Conservation (phyloP, 2,797 vertebrate genomes). For the Cryptoblepharus egeriae region DNA sequence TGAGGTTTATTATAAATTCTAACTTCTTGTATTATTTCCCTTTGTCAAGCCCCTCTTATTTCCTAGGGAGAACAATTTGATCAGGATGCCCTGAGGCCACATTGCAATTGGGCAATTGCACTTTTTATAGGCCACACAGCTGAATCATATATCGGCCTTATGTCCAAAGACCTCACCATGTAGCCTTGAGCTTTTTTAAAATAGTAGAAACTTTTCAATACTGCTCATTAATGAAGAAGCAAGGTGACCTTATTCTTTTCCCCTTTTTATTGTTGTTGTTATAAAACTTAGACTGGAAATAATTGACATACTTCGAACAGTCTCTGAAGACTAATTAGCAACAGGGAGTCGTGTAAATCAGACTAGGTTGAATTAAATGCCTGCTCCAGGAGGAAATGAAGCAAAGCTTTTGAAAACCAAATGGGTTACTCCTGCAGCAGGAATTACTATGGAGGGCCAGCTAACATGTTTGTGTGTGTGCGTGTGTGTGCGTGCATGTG, state of each 20-base stretch:
- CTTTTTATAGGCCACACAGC: conserved; percentile 17
- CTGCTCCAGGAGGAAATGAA: conserved; percentile 58
- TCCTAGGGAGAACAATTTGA: conserved; percentile 41
- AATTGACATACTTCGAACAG: conserved; percentile 60
- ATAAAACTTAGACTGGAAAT: conserved; percentile 49
- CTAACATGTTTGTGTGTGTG: not conserved
- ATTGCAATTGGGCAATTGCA: not conserved
- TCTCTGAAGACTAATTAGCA: conserved; percentile 73
- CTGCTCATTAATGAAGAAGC: conserved; percentile 43
- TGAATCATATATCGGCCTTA: conserved; percentile 31
- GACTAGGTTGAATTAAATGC: conserved; percentile 68
- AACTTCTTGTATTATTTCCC: conserved; percentile 40
- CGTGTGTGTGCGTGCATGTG: no score
- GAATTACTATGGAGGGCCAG: conserved; percentile 50
- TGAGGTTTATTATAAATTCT: conserved; percentile 18
- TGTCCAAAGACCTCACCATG: conserved; percentile 29
- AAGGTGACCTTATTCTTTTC: conserved; percentile 63
- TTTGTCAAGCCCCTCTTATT: not conserved
- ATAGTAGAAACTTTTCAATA: conserved; percentile 7
- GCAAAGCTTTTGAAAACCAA: conserved; percentile 34
- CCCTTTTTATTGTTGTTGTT: conserved; percentile 41
- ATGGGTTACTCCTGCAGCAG: conserved; percentile 43
- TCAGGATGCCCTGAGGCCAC: conserved; percentile 2
- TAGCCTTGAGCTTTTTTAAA: not conserved
- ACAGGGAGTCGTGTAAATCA: conserved; percentile 51